phyloP scores from a whole-genome alignment of 2,797 vertebrate genomes.

The Siniperca scherzeri region DNA sequence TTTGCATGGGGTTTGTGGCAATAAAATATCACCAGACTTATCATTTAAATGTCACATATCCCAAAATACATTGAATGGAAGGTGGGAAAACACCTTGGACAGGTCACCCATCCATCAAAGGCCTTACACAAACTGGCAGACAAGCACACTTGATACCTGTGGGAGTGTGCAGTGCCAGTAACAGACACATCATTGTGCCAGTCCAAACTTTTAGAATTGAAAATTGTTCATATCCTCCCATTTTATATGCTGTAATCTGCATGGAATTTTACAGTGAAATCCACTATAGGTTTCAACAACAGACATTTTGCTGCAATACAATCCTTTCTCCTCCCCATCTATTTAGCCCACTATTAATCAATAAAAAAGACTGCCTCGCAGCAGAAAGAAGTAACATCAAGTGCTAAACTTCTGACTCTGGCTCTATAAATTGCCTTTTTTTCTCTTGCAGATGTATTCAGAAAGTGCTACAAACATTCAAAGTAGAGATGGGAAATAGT shows the following conservation, averaged over 20 bases:
- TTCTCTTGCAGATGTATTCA: conserved; percentile 16
- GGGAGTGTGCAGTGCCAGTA: background rate
- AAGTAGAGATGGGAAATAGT: conserved; percentile 49
- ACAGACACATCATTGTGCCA: background rate
- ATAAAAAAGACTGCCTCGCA: conserved; percentile 33
- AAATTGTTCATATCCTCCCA: background rate
- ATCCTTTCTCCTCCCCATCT: background rate
- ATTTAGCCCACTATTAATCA: conserved; percentile 32
- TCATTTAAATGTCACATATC: background rate
- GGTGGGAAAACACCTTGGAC: background rate
- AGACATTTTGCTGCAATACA: conserved; percentile 12
- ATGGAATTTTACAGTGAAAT: background rate
- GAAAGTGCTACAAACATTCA: conserved; percentile 50
- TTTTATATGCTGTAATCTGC: background rate
- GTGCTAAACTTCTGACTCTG: conserved; percentile 30
- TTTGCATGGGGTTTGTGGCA: background rate
- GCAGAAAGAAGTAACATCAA: conserved; percentile 18
- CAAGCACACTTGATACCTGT: background rate
- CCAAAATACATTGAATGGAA: background rate
- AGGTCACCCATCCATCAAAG: background rate
- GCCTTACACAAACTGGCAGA: background rate
- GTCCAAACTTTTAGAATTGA: background rate
- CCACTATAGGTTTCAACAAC: background rate
- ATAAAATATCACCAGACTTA: background rate
- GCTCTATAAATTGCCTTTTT: conserved; percentile 37